A percentile compares a stretch with the other conserved stretches of the same genome.
phyloP scores from a whole-genome alignment of 2,113 vertebrate genomes.

The Atrichornis clamosus region DNA sequence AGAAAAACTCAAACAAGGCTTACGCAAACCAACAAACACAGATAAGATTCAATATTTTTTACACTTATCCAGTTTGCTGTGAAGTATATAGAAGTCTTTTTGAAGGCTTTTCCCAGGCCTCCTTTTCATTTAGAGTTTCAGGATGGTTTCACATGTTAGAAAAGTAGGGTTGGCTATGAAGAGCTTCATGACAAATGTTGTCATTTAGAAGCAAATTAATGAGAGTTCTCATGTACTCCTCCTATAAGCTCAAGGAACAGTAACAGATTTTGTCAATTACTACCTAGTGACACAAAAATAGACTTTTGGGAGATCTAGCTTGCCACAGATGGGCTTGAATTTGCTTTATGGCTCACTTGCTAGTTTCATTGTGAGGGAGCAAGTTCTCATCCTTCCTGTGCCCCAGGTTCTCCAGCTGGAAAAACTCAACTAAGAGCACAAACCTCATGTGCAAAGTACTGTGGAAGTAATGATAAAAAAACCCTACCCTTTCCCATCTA shows the following conservation, averaged over 20 bases:
- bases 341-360: not conserved
- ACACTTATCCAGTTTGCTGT: not conserved
- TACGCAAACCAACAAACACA: not conserved
- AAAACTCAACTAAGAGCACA: not conserved
- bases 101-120: not conserved
- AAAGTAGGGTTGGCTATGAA: not conserved
- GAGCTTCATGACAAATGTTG: not conserved
- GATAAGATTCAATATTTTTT: not conserved
- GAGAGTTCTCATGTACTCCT: not conserved
- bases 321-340: not conserved
- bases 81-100: not conserved
- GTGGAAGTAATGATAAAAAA: not conserved
- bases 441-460: not conserved
- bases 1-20: not conserved
- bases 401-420: not conserved
- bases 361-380: not conserved
- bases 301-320: not conserved
- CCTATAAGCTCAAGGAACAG: not conserved
- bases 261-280: slow-evolving; percentile 10
- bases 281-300: not conserved
- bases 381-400: not conserved
- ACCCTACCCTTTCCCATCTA: not conserved
- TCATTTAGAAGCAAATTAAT: not conserved
- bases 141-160: not conserved
- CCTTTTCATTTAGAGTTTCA: not conserved